phyloP scores from a whole-genome alignment of 2,888 invertebrate genomes.

The Tachystola acroxantha region DNA sequence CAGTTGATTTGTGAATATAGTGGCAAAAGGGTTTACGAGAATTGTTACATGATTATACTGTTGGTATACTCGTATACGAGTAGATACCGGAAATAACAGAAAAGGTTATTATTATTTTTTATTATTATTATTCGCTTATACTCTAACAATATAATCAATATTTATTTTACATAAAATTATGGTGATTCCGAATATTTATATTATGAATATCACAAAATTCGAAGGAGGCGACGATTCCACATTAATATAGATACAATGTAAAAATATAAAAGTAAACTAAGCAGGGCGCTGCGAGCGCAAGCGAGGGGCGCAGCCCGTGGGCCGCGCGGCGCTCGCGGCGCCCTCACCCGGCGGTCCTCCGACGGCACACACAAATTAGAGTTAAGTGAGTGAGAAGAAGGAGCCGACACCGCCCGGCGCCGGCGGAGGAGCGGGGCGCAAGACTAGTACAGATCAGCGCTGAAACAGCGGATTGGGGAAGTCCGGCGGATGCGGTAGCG shows the following conservation, averaged over 20 bases:
- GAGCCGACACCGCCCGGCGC: constrained; percentile 74
- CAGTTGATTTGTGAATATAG: no score
- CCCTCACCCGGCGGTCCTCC: constrained; percentile 73
- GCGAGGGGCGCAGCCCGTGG: constrained; percentile 40
- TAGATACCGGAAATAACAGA: no score
- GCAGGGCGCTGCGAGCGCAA: constrained; percentile 62
- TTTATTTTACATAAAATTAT: constrained; percentile 57
- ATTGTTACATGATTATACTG: no score
- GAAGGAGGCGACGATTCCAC: constrained; percentile 70
- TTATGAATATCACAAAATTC: constrained; percentile 76
- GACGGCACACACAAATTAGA: constrained; percentile 67
- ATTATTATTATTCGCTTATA: constrained; percentile 35
- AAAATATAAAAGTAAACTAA: constrained; percentile 45
- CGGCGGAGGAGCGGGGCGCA: constrained; percentile 72
- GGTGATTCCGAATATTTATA: constrained; percentile 68
- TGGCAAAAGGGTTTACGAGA: no score
- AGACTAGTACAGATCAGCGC: constrained; percentile 66
- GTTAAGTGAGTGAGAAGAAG: constrained; percentile 63
- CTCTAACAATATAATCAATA: constrained; percentile 45
- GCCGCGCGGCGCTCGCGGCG: constrained; percentile 54
- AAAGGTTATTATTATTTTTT: constrained; percentile 47
- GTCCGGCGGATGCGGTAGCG: constrained; percentile 95
- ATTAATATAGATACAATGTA: constrained; percentile 50
- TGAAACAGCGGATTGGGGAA: constrained; percentile 95
- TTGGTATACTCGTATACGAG: no score